Percentiles rank a stretch among this genome's conserved stretches.
phyloP scores from a whole-genome alignment of 2,113 vertebrate genomes.

The zebrafish (Danio rerio) region GRCz12tu NC_133197.1:22960001-22960500 shows the following conservation, averaged over 20 bases:
- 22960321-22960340: slow-evolving; percentile 60
- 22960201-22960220: slow-evolving; percentile 44
- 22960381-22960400: slow-evolving; percentile 55
- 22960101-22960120: slow-evolving; percentile 19
- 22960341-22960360: slow-evolving; percentile 53
- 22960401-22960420: slow-evolving; percentile 48
- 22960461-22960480: slow-evolving; percentile 35
- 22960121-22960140: not conserved
- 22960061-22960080: slow-evolving; percentile 35
- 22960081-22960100: slow-evolving; percentile 30
- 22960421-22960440: slow-evolving; percentile 59
- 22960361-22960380: slow-evolving; percentile 55
- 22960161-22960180: not conserved
- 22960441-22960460: slow-evolving; percentile 44
- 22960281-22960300: slow-evolving; percentile 39
- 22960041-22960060: not conserved
- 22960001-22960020: not conserved
- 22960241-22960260: slow-evolving; percentile 44
- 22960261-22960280: slow-evolving; percentile 27
- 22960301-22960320: slow-evolving; percentile 37
- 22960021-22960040: not conserved
- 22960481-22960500: slow-evolving; percentile 47
- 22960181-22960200: not conserved
- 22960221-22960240: slow-evolving; percentile 48
- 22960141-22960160: slow-evolving; percentile 2